These are phyloP conservation scores for Gallirallus australis DNA, from an alignment of 2,797 vertebrate genomes.

Conservation along the genomic window DNA sequence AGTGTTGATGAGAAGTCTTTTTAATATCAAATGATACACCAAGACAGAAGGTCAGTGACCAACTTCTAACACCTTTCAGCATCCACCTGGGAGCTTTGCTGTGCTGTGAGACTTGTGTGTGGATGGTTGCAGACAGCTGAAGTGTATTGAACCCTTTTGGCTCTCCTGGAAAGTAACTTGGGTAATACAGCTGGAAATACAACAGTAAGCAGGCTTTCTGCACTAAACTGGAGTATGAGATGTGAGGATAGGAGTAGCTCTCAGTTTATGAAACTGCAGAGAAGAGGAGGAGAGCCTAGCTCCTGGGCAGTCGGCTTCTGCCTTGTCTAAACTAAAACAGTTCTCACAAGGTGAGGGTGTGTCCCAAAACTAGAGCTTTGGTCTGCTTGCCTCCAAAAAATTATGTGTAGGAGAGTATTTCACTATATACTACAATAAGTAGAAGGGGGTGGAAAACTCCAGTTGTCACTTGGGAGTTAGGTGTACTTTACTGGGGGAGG, in stretches of 20 bases:
- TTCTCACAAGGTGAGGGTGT: not conserved
- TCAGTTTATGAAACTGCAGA: not conserved
- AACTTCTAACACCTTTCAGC: not conserved
- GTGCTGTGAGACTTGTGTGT: not conserved
- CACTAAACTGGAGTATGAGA: not conserved
- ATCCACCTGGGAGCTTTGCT: not conserved
- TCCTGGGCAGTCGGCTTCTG: not conserved
- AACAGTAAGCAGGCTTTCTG: not conserved
- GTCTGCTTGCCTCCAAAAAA: not conserved
- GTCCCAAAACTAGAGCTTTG: not conserved
- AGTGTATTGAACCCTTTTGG: not conserved
- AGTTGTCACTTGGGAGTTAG: not conserved
- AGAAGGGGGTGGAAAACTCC: not conserved
- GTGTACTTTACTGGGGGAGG: not conserved
- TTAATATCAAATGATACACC: rapidly evolving
- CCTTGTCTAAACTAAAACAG: rapidly evolving
- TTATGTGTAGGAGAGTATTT: not conserved
- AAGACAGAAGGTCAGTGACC: not conserved
- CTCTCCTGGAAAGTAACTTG: not conserved
- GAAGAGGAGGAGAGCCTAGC: not conserved
- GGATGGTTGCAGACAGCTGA: not conserved
- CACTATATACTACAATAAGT: not conserved
- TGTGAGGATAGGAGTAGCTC: not conserved
- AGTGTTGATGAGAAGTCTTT: not conserved
- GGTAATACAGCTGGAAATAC: not conserved